Evolutionary conservation across 2,888 invertebrate species (phyloP).

Genomic region (Nemotelus nigrinus): DNA sequence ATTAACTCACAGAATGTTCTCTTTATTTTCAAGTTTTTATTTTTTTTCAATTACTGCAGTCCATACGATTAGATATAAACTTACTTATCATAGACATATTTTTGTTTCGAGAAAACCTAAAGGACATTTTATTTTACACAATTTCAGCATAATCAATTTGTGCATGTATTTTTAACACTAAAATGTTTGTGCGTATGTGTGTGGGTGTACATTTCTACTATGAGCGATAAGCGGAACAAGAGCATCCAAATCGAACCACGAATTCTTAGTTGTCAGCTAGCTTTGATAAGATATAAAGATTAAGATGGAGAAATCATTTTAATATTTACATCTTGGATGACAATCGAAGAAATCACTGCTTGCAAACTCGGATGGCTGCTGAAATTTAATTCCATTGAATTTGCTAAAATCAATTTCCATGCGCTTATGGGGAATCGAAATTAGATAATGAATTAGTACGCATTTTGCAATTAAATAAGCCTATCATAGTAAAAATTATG

Average conservation of each 20-base stretch:
- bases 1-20: slow-evolving; percentile 14
- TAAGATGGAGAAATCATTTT: slow-evolving; percentile 13
- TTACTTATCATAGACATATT: slow-evolving; percentile 14
- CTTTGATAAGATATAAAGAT: slow-evolving; percentile 25
- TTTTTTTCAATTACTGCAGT: slow-evolving; percentile 43
- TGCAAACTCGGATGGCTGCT: slow-evolving; percentile 7
- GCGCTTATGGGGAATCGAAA: slow-evolving; percentile 22
- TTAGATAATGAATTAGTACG: slow-evolving; percentile 29
- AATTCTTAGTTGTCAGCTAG: slow-evolving; percentile 31
- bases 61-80: slow-evolving; percentile 41
- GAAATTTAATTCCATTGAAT: slow-evolving; percentile 8
- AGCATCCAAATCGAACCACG: not conserved
- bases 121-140: slow-evolving; percentile 13
- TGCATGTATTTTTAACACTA: not conserved
- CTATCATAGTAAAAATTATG: slow-evolving; percentile 45
- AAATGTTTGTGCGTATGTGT: slow-evolving; percentile 3
- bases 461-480: slow-evolving; percentile 18
- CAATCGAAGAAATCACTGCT: slow-evolving; percentile 7
- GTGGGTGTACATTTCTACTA: slow-evolving; percentile 5
- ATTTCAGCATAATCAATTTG: not conserved
- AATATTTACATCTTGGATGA: slow-evolving; percentile 33
- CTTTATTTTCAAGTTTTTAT: slow-evolving; percentile 30
- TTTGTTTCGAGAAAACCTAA: slow-evolving; percentile 1
- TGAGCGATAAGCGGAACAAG: slow-evolving; percentile 7
- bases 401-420: slow-evolving; percentile 20